These are phyloP conservation scores for Nannobrachium achirus DNA, from an alignment of 2,113 vertebrate genomes.

Conservation along the genomic window DNA sequence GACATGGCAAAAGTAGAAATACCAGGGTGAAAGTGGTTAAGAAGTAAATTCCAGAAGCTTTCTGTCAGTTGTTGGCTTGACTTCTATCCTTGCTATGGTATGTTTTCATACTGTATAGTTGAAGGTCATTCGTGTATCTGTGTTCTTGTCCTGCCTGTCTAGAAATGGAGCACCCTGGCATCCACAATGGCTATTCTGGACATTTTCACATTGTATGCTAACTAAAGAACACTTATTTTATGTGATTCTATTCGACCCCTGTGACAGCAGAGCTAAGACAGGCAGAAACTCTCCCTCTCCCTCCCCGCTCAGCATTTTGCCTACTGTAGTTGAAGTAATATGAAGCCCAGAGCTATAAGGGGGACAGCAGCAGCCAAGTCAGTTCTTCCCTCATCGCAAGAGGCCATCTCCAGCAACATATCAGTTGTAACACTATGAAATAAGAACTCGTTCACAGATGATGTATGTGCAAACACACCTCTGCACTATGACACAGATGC, in stretches of 20 bases:
- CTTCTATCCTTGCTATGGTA: constrained; percentile 27
- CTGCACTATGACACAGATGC: too few species aligned
- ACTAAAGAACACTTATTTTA: too few species aligned
- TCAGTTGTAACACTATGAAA: not conserved
- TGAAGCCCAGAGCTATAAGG: constrained; percentile 14
- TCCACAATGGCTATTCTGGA: too few species aligned
- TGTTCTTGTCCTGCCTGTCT: too few species aligned
- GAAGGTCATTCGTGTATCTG: not conserved
- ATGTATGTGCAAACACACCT: too few species aligned
- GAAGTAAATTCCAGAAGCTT: constrained; percentile 59
- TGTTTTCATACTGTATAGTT: not conserved
- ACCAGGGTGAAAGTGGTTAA: too few species aligned
- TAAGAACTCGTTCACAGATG: too few species aligned
- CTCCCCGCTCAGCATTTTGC: not conserved
- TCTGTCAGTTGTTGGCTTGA: constrained; percentile 47
- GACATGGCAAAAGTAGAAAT: too few species aligned
- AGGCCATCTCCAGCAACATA: constrained; percentile 42
- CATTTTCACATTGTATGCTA: too few species aligned
- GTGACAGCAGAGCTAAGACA: constrained; percentile 22
- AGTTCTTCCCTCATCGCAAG: constrained; percentile 35
- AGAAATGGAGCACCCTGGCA: too few species aligned
- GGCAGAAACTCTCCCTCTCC: constrained; percentile 1
- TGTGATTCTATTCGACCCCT: not conserved
- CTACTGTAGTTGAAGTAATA: constrained; percentile 51
- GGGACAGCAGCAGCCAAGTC: constrained; percentile 12